Evolutionary conservation across 2,797 vertebrate species (phyloP), one percentile per base, ranked within the genome.

Genomic region (Syndactyla subalaris): DNA sequence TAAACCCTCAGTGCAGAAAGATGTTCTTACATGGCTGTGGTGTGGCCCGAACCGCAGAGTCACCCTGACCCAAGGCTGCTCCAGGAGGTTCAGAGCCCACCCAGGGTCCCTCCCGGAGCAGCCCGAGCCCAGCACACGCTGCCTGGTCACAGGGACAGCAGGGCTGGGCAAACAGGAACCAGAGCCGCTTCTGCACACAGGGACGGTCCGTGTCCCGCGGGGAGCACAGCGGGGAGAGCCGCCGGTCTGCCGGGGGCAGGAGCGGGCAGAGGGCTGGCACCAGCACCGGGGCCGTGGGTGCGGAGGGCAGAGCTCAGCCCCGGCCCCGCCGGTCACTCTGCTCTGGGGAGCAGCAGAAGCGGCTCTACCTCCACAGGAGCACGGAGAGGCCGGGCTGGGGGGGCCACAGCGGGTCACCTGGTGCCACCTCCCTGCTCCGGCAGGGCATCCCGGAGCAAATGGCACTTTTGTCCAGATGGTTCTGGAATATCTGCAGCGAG

Each of bases 251-350:
- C 34, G 3, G 24, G 24, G 58, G 51, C 57, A 27, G 21, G 8
- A 17, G 30, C 12, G 22, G 45, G 66, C 11, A 24, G 39, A 0
- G 1, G 10, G 46, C 5, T 6, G 48, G 3, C 26, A 21, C 4
- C 2, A 7, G 18, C 2, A 9, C 38, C 7, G 0, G 2, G 23
- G 18, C 30, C 85, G 45, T 10, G 45, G 43, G 29, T 1, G 20
- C 52, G 2, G 39, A 38, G 30, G 49, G 10, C 39, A 39, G 15
- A 19, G 13, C 18, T 5, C 77, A 9, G 77, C 43, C 46, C 72
- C 2, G 6, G 39, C 4, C 12, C 46, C 23, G 3, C 0, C 0
- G 49, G 38, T 23, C 9, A 19, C 14, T 10, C 0, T 2, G 4
- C 59, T 30, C 61, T 2, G 48, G 18, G 26, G 19, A 11, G 0